Conservation (phyloP, 30 jellyfish, hydroid and myxozoan genomes). For the Hydractinia symbiolongicarpus region DNA sequence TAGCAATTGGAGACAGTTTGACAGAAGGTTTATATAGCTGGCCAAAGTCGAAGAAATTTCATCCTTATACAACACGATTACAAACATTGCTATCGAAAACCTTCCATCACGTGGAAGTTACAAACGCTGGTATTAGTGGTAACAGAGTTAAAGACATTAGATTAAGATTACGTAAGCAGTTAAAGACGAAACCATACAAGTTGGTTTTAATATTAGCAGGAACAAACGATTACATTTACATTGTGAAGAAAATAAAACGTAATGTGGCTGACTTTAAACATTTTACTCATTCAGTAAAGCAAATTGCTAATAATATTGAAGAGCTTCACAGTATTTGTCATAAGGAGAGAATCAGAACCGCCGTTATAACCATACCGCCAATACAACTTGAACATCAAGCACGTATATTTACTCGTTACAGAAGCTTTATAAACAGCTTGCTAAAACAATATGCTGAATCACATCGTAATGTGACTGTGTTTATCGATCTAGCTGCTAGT, state of each 20-base stretch:
- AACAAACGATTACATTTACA: slow-evolving; percentile 55
- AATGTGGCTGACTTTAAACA: neutral
- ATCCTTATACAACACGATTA: slow-evolving; percentile 61
- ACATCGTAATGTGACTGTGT: neutral
- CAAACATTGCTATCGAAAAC: slow-evolving; percentile 30
- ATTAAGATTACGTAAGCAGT: slow-evolving; percentile 27
- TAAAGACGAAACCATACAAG: slow-evolving; percentile 1
- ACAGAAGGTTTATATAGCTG: slow-evolving; percentile 76
- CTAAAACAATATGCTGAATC: neutral
- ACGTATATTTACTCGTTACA: neutral
- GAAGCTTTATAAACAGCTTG: neutral
- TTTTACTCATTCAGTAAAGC: neutral
- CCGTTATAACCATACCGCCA: slow-evolving; percentile 61
- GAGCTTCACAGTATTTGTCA: slow-evolving; percentile 50
- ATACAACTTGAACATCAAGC: slow-evolving; percentile 34
- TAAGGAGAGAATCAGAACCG: slow-evolving; percentile 44
- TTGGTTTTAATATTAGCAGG: slow-evolving; percentile 65
- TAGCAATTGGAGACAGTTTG: slow-evolving; percentile 88
- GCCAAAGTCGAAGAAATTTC: slow-evolving; percentile 53
- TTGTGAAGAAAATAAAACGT: slow-evolving; percentile 24
- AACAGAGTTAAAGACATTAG: slow-evolving; percentile 43
- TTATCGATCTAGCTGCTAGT: slow-evolving; percentile 31
- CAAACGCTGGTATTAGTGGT: slow-evolving; percentile 67
- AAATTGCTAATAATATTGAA: slow-evolving; percentile 23
- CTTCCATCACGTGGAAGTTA: slow-evolving; percentile 19